phyloP scores from a whole-genome alignment of 2,797 vertebrate species.

The Prunella strophiata region DNA sequence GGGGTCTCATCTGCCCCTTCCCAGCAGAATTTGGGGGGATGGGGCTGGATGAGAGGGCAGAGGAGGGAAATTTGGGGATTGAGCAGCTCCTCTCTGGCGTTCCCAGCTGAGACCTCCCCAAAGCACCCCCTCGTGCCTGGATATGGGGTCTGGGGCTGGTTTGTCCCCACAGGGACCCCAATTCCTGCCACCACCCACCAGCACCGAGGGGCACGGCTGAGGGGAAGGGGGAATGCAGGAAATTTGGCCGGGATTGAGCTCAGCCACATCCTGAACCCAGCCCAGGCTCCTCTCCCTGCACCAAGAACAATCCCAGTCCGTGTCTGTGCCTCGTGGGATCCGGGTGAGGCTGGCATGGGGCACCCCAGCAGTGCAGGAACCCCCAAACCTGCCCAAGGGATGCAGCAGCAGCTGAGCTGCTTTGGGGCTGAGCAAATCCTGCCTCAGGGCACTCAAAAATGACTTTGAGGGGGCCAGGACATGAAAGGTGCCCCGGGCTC shows the following conservation, averaged over 20 bases:
- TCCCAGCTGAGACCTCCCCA: background rate
- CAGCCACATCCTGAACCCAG: background rate
- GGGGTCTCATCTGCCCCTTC: background rate
- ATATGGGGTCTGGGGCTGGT: fast-evolving
- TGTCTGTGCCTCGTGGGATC: background rate
- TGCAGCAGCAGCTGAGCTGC: background rate
- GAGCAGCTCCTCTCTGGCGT: background rate
- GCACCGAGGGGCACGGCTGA: background rate
- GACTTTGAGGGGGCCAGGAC: background rate
- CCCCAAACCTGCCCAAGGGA: background rate
- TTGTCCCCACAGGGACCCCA: background rate
- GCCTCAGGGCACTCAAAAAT: fast-evolving
- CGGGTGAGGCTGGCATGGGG: background rate
- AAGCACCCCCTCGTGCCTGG: background rate
- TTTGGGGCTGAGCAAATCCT: background rate
- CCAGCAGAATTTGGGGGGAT: fast-evolving
- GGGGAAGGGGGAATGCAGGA: background rate
- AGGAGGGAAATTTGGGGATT: background rate
- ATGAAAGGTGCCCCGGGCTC: fast-evolving
- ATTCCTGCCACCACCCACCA: background rate
- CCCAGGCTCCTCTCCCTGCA: background rate
- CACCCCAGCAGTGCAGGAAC: background rate
- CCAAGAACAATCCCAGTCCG: fast-evolving
- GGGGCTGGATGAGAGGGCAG: background rate
- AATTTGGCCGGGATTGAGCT: background rate